Conservation (phyloP, 2,888 invertebrate species). For the Cataglyphis altisquamis region DNA sequence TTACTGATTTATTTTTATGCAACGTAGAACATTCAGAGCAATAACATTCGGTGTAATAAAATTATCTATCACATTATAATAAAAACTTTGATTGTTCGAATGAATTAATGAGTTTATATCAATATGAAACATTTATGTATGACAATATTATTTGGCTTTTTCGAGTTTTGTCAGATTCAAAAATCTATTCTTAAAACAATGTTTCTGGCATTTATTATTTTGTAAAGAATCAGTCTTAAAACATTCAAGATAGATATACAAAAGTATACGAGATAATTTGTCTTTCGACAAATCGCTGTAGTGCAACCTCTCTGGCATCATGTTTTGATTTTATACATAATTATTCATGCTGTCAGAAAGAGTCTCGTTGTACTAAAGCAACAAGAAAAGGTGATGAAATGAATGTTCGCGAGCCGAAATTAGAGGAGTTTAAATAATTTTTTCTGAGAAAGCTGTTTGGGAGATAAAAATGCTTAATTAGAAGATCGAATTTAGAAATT, state of each 20-base stretch:
- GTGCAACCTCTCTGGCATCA: conserved; percentile 90
- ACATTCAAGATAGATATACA: conserved; percentile 14
- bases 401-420: not conserved
- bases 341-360: conserved; percentile 59
- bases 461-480: conserved; percentile 6
- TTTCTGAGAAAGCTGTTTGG: conserved; percentile 11
- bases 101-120: not conserved
- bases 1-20: not conserved
- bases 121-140: not conserved
- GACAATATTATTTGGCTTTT: not conserved
- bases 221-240: not conserved
- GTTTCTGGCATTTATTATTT: conserved; percentile 20
- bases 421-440: not conserved
- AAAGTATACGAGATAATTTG: conserved; percentile 85
- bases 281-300: conserved; percentile 91
- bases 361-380: not conserved
- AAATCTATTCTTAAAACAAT: not conserved
- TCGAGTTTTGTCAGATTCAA: not conserved
- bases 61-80: not conserved
- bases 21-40: not conserved
- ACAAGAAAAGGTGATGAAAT: conserved; percentile 6
- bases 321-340: conserved; percentile 92
- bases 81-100: not conserved
- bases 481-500: not conserved
- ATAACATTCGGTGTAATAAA: not conserved